Evolutionary conservation across 2,797 vertebrate genomes (phyloP).

Genomic region (Chrysocyon brachyurus): DNA sequence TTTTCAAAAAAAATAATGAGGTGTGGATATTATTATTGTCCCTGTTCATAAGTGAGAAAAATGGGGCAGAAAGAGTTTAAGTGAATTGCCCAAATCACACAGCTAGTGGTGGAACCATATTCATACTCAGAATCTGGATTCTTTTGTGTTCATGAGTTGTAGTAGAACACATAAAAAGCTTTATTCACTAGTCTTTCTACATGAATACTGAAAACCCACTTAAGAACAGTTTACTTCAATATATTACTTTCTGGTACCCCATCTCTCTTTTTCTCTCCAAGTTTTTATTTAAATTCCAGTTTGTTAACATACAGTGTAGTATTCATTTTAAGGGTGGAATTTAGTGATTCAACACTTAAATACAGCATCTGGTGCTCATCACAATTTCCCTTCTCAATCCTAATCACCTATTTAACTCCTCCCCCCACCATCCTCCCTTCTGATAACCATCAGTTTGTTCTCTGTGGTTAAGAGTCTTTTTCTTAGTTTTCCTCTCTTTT

Average conservation of each 20-base stretch:
- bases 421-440: neutral
- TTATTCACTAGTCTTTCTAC: neutral
- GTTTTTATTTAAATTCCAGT: neutral
- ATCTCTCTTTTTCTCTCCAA: neutral
- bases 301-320: neutral
- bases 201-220: neutral
- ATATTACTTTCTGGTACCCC: neutral
- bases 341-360: neutral
- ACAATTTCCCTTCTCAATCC: neutral
- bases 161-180: neutral
- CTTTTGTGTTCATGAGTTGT: neutral
- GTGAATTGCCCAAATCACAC: neutral
- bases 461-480: neutral
- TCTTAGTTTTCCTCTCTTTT: neutral
- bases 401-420: neutral
- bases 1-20: neutral
- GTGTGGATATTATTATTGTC: neutral
- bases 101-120: neutral
- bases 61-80: neutral
- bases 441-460: neutral
- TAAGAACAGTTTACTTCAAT: neutral
- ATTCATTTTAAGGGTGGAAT: neutral
- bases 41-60: neutral
- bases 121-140: neutral
- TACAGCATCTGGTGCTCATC: neutral